Percentiles rank a stretch among this genome's conserved stretches.
Evolutionary conservation across 2,888 invertebrate species (phyloP).

Genomic region (Thecophora atra): DNA sequence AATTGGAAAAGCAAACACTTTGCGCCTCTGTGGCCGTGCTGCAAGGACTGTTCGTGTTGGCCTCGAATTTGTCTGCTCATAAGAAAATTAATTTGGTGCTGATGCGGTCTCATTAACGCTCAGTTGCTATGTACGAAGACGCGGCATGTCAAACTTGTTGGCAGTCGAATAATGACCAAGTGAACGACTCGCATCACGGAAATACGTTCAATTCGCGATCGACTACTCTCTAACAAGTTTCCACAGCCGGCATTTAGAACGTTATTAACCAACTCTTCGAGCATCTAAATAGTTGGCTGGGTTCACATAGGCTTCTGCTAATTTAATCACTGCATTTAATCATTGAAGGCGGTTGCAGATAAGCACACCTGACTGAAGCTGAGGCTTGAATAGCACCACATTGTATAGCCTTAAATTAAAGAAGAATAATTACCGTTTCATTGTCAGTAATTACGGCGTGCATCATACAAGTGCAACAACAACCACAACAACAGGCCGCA

Average conservation of each 20-base stretch:
- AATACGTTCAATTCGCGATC: too few species aligned
- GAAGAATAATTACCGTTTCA: conserved; percentile 58
- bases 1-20: not conserved
- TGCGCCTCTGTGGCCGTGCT: conserved; percentile 5
- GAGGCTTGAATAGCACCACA: not conserved
- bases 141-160: not conserved
- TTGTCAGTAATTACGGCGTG: conserved; percentile 54
- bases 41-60: too few species aligned
- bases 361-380: too few species aligned
- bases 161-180: too few species aligned
- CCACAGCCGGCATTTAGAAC: too few species aligned
- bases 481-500: conserved; percentile 11
- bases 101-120: conserved; percentile 14
- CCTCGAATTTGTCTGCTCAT: conserved; percentile 11
- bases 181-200: too few species aligned
- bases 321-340: not conserved
- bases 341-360: not conserved
- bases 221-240: too few species aligned
- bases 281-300: too few species aligned
- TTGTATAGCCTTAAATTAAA: conserved; percentile 55
- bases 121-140: not conserved
- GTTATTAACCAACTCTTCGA: too few species aligned
- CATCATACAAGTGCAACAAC: conserved; percentile 35
- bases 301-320: not conserved
- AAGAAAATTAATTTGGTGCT: conserved; percentile 21